Evolutionary conservation across 2,888 invertebrate genomes (phyloP), one percentile per base, ranked within the genome.

Genomic region (Nomada flava): DNA sequence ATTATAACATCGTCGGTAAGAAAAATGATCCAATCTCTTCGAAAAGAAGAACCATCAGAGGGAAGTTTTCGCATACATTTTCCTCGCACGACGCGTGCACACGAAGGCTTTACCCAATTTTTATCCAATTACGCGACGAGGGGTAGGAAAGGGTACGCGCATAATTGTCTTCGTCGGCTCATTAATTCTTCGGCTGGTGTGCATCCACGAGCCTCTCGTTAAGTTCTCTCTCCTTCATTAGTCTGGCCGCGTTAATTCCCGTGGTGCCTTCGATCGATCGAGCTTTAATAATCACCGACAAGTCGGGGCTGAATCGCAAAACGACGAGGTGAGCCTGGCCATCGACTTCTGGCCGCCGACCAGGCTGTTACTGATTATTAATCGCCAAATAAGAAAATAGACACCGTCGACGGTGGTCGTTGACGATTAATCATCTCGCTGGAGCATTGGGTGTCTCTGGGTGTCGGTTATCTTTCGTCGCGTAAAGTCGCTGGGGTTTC

Each of bases 131-230:
- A 73, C 23, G 13, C 20, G 44, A 9, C 7, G 18, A 15, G 23
- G 2, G 29, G 20, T 2, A 13, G 15, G 20, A 15, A 18, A 36
- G 50, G 50, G 5, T 52, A 63, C 55, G 29, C 50, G 74, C 65
- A 62, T 79, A 79, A 79, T 79, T 67, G 74, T 62, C 64, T 65
- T 62, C 62, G n/a, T 71, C 50, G 74, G 62, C 64, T 82, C 70
- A 65, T 82, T 82, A 79, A 80, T 80, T 80, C 76, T 52, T 68
- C 63, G 76, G 44, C 55, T 53, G 60, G 57, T 60, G 65, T 71
- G 76, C 71, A 71, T 72, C 72, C 53, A 63, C 62, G 52, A 72
- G 72, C 68, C 60, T 70, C 80, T 76, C 79, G 76, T 79, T 79
- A 75, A 76, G 67, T 62, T 23, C 60, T 20, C 42, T 62, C 76